These are phyloP conservation scores for Lagopus muta DNA, from an alignment of 2,113 vertebrate species.

Conservation along the genomic window DNA sequence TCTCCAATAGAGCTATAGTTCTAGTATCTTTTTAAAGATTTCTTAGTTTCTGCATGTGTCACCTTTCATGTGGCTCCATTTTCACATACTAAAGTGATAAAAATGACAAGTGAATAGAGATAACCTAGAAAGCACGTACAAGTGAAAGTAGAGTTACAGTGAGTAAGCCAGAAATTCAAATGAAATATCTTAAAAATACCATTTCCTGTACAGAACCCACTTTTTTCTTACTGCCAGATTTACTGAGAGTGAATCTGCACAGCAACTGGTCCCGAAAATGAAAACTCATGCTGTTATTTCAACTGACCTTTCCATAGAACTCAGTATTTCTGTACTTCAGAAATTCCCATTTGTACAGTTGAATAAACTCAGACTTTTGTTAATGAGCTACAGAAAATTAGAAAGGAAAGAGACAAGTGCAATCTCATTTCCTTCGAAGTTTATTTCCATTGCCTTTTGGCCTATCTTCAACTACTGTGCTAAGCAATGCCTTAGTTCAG, in stretches of 20 bases:
- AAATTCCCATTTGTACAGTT: neutral
- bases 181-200: neutral
- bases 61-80: neutral
- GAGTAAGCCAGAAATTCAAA: neutral
- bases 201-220: neutral
- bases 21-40: neutral
- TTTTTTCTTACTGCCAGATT: neutral
- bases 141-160: neutral
- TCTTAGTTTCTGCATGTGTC: neutral
- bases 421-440: neutral
- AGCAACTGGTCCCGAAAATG: neutral
- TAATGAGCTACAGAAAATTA: neutral
- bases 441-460: neutral
- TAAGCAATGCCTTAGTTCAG: neutral
- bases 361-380: neutral
- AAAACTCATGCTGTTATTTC: neutral
- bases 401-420: neutral
- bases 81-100: neutral
- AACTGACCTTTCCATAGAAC: neutral
- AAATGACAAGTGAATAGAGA: neutral
- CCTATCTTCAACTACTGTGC: neutral
- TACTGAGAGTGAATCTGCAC: neutral
- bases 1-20: neutral
- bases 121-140: fast-evolving
- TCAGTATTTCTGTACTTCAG: neutral